These are phyloP conservation scores for Zosterops lateralis DNA, from an alignment of 2,113 vertebrate species.

Conservation along the genomic window DNA sequence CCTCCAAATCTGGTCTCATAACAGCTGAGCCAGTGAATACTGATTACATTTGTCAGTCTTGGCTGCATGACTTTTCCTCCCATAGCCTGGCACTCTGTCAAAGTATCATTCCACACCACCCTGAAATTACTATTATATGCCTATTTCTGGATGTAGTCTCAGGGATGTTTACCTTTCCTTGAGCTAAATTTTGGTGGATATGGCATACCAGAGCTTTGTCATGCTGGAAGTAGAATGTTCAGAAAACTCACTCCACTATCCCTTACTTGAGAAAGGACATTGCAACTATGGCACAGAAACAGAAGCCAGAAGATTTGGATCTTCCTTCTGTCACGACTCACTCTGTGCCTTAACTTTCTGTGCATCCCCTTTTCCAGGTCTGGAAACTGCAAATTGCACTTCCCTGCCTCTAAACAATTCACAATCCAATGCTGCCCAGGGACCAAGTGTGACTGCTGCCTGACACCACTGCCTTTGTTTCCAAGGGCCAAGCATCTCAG, in stretches of 20 bases:
- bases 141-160: neutral
- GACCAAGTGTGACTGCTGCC: neutral
- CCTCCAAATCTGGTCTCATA: constrained; percentile 34
- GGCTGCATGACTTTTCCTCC: constrained; percentile 37
- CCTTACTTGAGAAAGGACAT: neutral
- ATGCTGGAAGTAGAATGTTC: neutral
- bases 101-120: neutral
- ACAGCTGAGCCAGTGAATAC: constrained; percentile 63
- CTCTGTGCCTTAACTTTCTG: neutral
- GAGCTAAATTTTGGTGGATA: neutral
- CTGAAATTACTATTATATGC: neutral
- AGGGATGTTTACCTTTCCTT: neutral
- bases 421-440: neutral
- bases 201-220: neutral
- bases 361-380: neutral
- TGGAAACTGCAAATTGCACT: constrained; percentile 19
- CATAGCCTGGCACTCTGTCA: constrained; percentile 27
- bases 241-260: neutral
- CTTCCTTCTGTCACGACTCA: neutral
- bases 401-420: constrained; percentile 9
- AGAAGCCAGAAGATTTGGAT: constrained; percentile 20
- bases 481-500: constrained; percentile 13
- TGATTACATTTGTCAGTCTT: constrained; percentile 51
- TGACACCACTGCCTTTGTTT: neutral
- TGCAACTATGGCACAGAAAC: neutral